phyloP scores from a whole-genome alignment of 2,797 vertebrate species.

The Prunella strophiata region DNA sequence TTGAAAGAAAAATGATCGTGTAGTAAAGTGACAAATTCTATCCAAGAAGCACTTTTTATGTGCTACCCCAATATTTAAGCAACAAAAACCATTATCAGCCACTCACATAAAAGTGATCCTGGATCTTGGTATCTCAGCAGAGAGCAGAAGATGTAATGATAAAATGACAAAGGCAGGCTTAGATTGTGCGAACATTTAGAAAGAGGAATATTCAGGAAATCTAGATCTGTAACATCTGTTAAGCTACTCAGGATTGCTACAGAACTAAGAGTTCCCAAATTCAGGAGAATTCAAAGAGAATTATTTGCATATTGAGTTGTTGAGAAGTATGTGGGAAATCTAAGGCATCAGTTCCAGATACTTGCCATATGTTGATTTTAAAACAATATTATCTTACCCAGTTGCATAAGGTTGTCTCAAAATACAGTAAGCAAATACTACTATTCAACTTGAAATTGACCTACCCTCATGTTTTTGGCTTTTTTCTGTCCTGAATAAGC shows the following conservation, averaged over 20 bases:
- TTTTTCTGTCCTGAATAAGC: neutral
- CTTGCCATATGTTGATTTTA: neutral
- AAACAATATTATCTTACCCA: neutral
- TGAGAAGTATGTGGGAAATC: neutral
- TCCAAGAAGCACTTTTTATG: neutral
- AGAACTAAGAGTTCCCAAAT: neutral
- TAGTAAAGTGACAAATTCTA: neutral
- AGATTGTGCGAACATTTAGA: neutral
- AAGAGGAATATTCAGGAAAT: neutral
- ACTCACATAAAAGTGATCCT: neutral
- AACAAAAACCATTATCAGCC: neutral
- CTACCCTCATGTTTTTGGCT: neutral
- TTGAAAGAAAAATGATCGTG: neutral
- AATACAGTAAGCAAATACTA: neutral
- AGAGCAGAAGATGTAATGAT: neutral
- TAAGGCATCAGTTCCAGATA: neutral
- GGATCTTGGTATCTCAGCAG: neutral
- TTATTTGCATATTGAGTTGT: neutral
- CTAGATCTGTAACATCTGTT: neutral
- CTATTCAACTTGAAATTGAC: neutral
- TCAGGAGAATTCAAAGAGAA: neutral
- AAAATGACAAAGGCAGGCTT: neutral
- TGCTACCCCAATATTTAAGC: neutral
- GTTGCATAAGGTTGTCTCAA: neutral
- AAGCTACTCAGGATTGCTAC: neutral